Percentiles rank a stretch among this genome's conserved stretches.
phyloP scores from a whole-genome alignment of 2,888 invertebrate genomes.

The Cephus nigrinus region DNA sequence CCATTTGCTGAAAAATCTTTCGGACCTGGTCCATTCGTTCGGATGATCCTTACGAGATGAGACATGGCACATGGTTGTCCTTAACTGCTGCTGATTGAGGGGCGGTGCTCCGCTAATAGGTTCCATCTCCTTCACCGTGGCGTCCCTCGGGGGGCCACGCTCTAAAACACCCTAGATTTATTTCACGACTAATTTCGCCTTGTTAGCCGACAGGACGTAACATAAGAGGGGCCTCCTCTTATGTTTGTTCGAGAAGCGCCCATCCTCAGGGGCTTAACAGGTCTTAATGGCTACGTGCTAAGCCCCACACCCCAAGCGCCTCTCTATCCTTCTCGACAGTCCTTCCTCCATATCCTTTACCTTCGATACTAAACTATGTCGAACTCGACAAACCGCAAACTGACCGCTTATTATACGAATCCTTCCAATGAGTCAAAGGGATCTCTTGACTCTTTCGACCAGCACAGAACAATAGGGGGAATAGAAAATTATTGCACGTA shows the following conservation, averaged over 20 bases:
- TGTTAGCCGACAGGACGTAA: conserved; percentile 49
- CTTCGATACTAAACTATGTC: background rate
- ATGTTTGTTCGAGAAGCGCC: conserved; percentile 8
- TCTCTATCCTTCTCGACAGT: background rate
- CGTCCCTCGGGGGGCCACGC: conserved; percentile 20
- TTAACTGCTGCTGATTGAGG: conserved; percentile 48
- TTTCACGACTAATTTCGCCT: conserved; percentile 57
- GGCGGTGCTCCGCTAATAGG: conserved; percentile 48
- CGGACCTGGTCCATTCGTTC: background rate
- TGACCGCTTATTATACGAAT: conserved; percentile 5
- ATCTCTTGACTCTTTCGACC: background rate
- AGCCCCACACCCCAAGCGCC: conserved; percentile 35
- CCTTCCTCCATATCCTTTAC: background rate
- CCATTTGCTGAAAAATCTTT: background rate
- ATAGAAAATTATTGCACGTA: background rate
- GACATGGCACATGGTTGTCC: conserved; percentile 23
- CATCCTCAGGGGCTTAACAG: conserved; percentile 27
- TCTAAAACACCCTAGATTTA: conserved; percentile 37
- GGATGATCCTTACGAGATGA: conserved; percentile 14
- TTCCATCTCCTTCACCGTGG: conserved; percentile 33
- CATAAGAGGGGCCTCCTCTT: conserved; percentile 8
- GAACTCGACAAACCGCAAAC: conserved; percentile 1
- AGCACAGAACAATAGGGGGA: background rate
- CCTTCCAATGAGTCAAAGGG: conserved; percentile 2
- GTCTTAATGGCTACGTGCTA: conserved; percentile 37